Evolutionary conservation across 2,888 invertebrate species (phyloP).

Genomic region (Coremacera marginata): DNA sequence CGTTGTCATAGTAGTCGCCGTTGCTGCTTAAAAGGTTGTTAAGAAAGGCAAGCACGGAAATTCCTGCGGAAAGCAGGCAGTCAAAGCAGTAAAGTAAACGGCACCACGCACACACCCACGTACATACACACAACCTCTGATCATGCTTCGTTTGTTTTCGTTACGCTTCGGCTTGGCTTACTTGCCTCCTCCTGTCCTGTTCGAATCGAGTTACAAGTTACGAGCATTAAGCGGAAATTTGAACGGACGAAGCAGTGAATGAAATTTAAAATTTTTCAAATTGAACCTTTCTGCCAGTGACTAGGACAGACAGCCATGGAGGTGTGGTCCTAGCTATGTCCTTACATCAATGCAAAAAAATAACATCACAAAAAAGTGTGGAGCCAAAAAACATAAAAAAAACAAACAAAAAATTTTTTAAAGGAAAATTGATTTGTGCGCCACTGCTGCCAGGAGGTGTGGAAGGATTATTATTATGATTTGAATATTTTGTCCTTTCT

Average conservation of each 20-base stretch:
- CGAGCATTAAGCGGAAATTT: slow-evolving; percentile 29
- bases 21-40: slow-evolving; percentile 31
- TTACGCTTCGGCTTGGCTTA: slow-evolving; percentile 16
- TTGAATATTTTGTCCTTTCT: slow-evolving; percentile 34
- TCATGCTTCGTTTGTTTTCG: slow-evolving; percentile 48
- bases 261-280: slow-evolving; percentile 37
- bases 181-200: not conserved
- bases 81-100: slow-evolving; percentile 26
- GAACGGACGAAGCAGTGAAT: slow-evolving; percentile 35
- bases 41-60: slow-evolving; percentile 37
- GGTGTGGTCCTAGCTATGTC: not conserved
- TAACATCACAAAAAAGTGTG: not conserved
- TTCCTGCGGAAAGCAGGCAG: slow-evolving; percentile 30
- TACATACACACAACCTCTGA: slow-evolving; percentile 15
- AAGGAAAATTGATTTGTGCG: slow-evolving; percentile 37
- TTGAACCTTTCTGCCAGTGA: slow-evolving; percentile 28
- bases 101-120: not conserved
- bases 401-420: not conserved
- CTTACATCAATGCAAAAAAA: slow-evolving; percentile 4
- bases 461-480: slow-evolving; percentile 39
- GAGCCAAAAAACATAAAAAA: not conserved
- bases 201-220: slow-evolving; percentile 8
- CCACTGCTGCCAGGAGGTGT: slow-evolving; percentile 15
- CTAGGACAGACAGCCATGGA: not conserved
- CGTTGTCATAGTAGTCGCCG: not conserved